Conservation (phyloP, 2,797 vertebrate species). For the Toxotes lorentzi region DNA sequence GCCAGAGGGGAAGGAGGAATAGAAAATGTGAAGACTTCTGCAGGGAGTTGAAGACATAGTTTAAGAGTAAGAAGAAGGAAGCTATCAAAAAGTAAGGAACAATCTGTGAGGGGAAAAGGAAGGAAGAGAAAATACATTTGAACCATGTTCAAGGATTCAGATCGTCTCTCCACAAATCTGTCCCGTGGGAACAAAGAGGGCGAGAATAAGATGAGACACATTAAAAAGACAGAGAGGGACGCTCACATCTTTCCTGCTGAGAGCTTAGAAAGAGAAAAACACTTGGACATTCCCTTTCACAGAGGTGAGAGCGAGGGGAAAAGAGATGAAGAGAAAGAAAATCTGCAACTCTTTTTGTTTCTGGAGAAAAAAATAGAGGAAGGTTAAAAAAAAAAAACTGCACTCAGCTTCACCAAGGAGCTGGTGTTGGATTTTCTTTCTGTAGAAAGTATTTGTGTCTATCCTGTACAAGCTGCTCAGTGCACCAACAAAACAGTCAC, state of each 20-base stretch:
- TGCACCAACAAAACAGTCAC: not conserved
- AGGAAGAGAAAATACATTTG: not conserved
- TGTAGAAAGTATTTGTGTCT: not conserved
- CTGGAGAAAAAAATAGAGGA: not conserved
- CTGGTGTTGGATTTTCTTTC: conserved; percentile 1
- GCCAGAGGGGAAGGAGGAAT: not conserved
- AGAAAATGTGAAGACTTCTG: not conserved
- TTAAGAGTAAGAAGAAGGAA: not conserved
- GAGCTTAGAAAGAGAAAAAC: not conserved
- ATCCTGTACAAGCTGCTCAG: not conserved
- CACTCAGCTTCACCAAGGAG: not conserved
- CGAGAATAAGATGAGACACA: conserved; percentile 4
- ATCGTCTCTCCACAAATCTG: conserved; percentile 1
- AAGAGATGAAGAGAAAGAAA: conserved; percentile 5
- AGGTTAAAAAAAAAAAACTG: not conserved
- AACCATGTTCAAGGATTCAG: conserved; percentile 10
- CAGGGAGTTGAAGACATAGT: not conserved
- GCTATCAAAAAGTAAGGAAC: not conserved
- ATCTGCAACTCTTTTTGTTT: not conserved
- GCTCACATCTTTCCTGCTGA: not conserved
- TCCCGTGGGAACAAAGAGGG: not conserved
- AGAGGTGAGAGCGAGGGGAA: not conserved
- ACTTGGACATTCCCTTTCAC: not conserved
- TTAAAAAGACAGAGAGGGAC: conserved; percentile 23
- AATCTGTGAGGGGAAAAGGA: not conserved